Conservation (phyloP, 2,888 invertebrate species). For the Willowsia nigromaculata region DNA sequence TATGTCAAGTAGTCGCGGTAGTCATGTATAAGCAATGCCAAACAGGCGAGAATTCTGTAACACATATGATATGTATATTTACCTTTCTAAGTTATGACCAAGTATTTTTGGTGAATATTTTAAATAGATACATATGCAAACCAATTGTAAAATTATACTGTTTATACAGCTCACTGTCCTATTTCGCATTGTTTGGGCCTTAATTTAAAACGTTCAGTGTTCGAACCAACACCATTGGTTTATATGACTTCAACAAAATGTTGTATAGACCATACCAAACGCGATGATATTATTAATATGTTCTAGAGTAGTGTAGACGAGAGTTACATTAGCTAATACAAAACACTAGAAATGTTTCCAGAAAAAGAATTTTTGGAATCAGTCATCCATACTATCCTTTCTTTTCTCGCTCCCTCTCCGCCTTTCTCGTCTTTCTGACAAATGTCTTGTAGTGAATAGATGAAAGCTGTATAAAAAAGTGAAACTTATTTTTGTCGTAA, state of each 20-base stretch:
- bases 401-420: not conserved
- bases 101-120: too few species aligned
- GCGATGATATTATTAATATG: too few species aligned
- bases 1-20: not conserved
- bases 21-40: slow-evolving; percentile 21
- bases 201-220: too few species aligned
- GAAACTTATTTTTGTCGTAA: slow-evolving; percentile 51
- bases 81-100: too few species aligned
- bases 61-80: too few species aligned
- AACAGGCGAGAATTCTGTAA: not conserved
- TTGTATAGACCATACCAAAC: too few species aligned
- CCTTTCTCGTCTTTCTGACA: slow-evolving; percentile 25
- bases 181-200: too few species aligned
- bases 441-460: slow-evolving; percentile 55
- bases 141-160: not conserved
- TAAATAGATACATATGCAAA: too few species aligned
- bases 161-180: too few species aligned
- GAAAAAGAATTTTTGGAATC: slow-evolving; percentile 8
- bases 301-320: too few species aligned
- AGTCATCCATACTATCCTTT: slow-evolving; percentile 37
- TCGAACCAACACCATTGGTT: too few species aligned
- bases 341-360: not conserved
- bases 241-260: too few species aligned
- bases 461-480: slow-evolving; percentile 47
- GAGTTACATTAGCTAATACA: not conserved